Conservation (phyloP, 2,113 vertebrate species). For the Cyphomyrus plagiostoma region DNA sequence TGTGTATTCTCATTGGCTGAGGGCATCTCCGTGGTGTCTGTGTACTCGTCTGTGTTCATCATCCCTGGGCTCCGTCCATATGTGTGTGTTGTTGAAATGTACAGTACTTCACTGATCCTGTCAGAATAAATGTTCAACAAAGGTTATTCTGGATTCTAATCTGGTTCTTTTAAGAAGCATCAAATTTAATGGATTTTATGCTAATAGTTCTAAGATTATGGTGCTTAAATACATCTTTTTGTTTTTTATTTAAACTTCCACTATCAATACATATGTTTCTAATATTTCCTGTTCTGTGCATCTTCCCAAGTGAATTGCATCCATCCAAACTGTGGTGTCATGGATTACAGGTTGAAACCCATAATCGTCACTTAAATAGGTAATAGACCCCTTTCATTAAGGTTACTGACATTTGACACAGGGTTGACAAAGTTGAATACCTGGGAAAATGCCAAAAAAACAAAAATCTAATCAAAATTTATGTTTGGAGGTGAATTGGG, state of each 20-base stretch:
- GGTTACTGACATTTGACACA: not conserved
- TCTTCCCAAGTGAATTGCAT: not conserved
- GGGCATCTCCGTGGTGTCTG: not conserved
- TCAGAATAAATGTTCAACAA: not conserved
- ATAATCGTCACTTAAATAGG: not conserved
- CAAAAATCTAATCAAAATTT: not conserved
- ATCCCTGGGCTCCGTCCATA: not conserved
- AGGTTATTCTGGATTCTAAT: not conserved
- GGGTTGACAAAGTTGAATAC: not conserved
- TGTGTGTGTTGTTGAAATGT: not conserved
- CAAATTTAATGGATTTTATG: not conserved
- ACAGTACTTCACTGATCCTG: slow-evolving; percentile 2
- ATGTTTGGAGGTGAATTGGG: not conserved
- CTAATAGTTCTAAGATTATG: not conserved
- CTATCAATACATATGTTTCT: not conserved
- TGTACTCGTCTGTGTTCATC: slow-evolving; percentile 4
- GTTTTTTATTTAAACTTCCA: not conserved
- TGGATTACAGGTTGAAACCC: not conserved
- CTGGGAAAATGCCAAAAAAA: not conserved
- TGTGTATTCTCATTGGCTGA: not conserved
- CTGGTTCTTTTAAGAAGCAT: slow-evolving; percentile 11
- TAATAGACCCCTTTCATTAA: not conserved
- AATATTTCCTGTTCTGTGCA: not conserved
- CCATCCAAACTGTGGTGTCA: not conserved
- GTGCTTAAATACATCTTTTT: not conserved